Base-by-base conservation (phyloP, 2,797 vertebrate genomes). In the Poecile montanus region DNA sequence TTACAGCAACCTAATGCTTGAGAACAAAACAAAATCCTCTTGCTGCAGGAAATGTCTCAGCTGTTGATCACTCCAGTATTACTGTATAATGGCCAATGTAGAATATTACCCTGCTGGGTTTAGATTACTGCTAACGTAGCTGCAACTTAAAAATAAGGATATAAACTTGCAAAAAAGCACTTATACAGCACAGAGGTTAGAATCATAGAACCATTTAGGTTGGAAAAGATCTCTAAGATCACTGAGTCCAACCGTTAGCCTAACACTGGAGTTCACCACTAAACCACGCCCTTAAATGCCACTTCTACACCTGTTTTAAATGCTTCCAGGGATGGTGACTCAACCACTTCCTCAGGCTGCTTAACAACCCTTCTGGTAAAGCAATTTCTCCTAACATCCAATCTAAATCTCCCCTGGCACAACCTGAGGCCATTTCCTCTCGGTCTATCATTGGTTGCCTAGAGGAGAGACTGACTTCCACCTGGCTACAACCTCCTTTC, bases 401-500 rank as follows among this genome's bases (percentile, higher is more conserved):
- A 23, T 25, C 44, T 34, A 30, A 45, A 32, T 16, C 25, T 63
- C 38, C 38, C 1, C 38, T 36, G 29, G 62, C 7, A 10, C 13
- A 80, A 47, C 38, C 27, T 12, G 20, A 57, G 25, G 50, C 51
- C 11, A 45, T 63, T 74, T 75, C n/a, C 7, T 63, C 29, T 62
- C 1, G 0, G 34, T 67, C 36, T 32, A 27, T 34, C 45, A 23
- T 2, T 30, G 8, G 15, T 1, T 40, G 58, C 50, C 45, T 51
- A 25, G 7, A 70, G 68, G 29, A 80, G 7, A 70, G 9, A 62
- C 18, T 1, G 1, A 9, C 9, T 16, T 50, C 15, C 25, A 68
- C 11, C 1, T 34, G 29, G 13, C 22, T 32, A 45, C 44, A 63
- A 6, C 2, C 25, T 62, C 48, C 50, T 45, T 32, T 50, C 75